These are phyloP conservation scores for Micrasema longulum DNA, from an alignment of 1,140 invertebrate genomes.

Conservation along the genomic window DNA sequence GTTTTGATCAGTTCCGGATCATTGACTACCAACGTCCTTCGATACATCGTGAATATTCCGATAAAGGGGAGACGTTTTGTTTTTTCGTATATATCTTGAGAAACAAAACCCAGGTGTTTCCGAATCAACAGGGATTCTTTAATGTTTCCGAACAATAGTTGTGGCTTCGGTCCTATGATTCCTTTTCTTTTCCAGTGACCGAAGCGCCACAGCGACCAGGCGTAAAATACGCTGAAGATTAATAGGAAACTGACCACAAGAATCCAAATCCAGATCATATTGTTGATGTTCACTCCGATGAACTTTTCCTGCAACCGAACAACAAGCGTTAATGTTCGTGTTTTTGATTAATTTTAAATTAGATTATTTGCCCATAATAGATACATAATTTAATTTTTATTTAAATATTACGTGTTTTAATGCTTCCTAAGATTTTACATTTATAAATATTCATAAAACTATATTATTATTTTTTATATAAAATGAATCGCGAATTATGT, in stretches of 20 bases:
- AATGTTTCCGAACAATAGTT: slow-evolving; percentile 58
- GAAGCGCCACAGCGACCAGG: slow-evolving; percentile 54
- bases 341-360: too few relatives aligned
- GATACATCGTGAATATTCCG: slow-evolving; percentile 59
- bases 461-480: too few relatives aligned
- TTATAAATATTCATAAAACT: too few relatives aligned
- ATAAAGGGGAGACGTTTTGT: slow-evolving; percentile 53
- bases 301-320: too few relatives aligned
- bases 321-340: too few relatives aligned
- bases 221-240: background rate
- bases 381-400: too few relatives aligned
- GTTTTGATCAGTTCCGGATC: slow-evolving; percentile 72
- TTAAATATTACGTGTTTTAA: too few relatives aligned
- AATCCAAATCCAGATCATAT: slow-evolving; percentile 53
- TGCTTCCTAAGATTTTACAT: too few relatives aligned
- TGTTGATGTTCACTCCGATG: too few relatives aligned
- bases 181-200: slow-evolving; percentile 60
- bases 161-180: slow-evolving; percentile 58
- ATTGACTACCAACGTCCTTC: slow-evolving; percentile 66
- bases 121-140: slow-evolving; percentile 29
- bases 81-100: slow-evolving; percentile 47
- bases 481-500: too few relatives aligned
- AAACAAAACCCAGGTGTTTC: slow-evolving; percentile 56
- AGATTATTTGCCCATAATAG: too few relatives aligned
- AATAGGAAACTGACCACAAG: slow-evolving; percentile 62